Base-by-base conservation (phyloP, 2,797 vertebrate species). In the Trachops cirrhosus region DNA sequence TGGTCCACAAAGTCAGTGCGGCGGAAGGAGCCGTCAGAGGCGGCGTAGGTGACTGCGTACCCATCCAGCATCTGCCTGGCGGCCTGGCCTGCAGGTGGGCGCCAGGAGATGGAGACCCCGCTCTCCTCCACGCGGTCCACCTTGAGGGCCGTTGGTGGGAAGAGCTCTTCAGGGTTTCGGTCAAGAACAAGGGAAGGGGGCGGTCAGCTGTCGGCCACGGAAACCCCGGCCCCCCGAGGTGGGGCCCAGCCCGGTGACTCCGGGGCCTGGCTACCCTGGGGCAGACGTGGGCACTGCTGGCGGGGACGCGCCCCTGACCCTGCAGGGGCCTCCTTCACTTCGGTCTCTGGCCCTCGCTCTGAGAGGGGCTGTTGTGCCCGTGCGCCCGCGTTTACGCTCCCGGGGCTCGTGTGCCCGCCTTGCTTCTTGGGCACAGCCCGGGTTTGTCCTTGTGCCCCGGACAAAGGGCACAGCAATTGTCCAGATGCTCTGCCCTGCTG, bases 91-190 rank as follows among this genome's bases (percentile, higher is more conserved):
- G 99, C 99, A 0, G 99, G 99, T 29, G 99, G 98, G 46, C 98
- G 99, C 99, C 99, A 99, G 98, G 99, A 99, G 93, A 99, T 98
- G 98, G 99, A 99, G 96, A 99, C 98, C 97, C 99, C 99, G 29
- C 98, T 99, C 98, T 99, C 99, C 97, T 99, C 99, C 97, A 99
- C 99, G 52, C 98, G 99, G 97, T 99, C 98, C 97, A 99, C 99
- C 94, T 99, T 99, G 97, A 99, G 99, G 95, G 99, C 99, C 39
- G 99, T 99, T 50, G 99, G 99, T 89, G 99, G 99, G 98, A 99
- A 96, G 98, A 99, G 99, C 98, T 99, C 99, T 99, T 98, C 98
- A 97, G 97, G 98, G 97, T 97, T 94, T 93, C 95, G 46, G 91
- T 98, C 50, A 48, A 73, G 68, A 93, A 91, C 86, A 94, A 90